Percentiles rank a stretch among this genome's conserved stretches.
These are phyloP conservation scores for Eunapius fragilis DNA, from an alignment of 37 sponge, comb jelly and placozoan genomes.

Conservation along the genomic window DNA sequence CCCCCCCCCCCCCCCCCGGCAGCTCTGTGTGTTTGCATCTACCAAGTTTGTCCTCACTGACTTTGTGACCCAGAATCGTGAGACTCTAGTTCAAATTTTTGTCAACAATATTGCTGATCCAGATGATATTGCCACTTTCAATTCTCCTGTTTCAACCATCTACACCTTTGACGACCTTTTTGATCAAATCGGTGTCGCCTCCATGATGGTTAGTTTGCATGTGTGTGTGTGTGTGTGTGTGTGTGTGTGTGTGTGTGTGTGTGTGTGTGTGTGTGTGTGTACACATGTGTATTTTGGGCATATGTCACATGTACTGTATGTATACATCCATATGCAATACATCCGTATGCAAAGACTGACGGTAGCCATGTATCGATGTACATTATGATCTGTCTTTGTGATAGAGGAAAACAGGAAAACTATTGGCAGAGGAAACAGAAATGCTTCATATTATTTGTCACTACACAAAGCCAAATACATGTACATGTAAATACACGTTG, in stretches of 20 bases:
- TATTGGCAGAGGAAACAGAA: too few species aligned
- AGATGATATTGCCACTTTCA: conserved; percentile 31
- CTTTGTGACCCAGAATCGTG: conserved; percentile 51
- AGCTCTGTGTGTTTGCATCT: conserved; percentile 63
- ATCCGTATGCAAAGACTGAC: too few species aligned
- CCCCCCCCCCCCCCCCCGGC: not conserved
- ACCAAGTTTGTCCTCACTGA: conserved; percentile 56
- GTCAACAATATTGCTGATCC: conserved; percentile 23
- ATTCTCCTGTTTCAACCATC: conserved; percentile 38
- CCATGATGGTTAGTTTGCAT: conserved; percentile 8
- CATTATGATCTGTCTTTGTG: too few species aligned
- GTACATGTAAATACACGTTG: not conserved
- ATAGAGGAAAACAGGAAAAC: too few species aligned
- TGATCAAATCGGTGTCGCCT: conserved; percentile 33
- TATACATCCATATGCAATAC: too few species aligned
- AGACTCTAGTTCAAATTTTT: conserved; percentile 61
- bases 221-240: too few species aligned
- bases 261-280: too few species aligned
- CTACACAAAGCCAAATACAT: not conserved
- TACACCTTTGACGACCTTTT: conserved; percentile 70
- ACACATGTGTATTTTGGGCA: too few species aligned
- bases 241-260: too few species aligned
- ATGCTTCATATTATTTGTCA: too few species aligned
- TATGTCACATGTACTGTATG: too few species aligned
- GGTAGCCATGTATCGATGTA: too few species aligned